phyloP scores from a whole-genome alignment of 2,797 vertebrate species.

The Mus spretus region DNA sequence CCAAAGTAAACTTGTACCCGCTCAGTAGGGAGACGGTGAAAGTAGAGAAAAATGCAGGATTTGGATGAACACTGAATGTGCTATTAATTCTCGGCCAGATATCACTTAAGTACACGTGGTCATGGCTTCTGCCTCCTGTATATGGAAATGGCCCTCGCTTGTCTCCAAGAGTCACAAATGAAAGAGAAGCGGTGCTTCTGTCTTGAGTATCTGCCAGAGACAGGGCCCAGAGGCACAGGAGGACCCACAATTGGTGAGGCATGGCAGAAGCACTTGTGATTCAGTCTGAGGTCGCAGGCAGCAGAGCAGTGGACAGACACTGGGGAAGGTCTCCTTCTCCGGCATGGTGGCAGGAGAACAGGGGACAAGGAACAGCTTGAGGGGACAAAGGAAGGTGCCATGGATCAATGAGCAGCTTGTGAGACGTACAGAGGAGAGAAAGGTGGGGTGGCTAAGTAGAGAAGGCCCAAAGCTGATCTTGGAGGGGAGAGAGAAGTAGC shows the following conservation, averaged over 20 bases:
- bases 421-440: neutral
- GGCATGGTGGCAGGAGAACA: neutral
- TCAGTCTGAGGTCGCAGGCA: neutral
- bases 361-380: accelerated
- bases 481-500: neutral
- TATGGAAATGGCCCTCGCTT: neutral
- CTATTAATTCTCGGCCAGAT: neutral
- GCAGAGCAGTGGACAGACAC: neutral
- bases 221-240: neutral
- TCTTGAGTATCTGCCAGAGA: too few species aligned
- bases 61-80: neutral
- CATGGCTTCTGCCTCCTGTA: neutral
- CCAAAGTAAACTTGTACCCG: neutral
- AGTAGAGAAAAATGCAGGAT: neutral
- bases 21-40: neutral
- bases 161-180: neutral
- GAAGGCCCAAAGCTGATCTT: neutral
- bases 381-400: too few species aligned
- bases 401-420: accelerated
- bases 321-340: neutral
- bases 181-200: neutral
- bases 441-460: neutral
- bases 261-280: neutral
- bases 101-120: neutral
- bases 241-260: neutral